phyloP scores from a whole-genome alignment of 2,797 vertebrate species.

The Gadopsis bispinosus region DNA sequence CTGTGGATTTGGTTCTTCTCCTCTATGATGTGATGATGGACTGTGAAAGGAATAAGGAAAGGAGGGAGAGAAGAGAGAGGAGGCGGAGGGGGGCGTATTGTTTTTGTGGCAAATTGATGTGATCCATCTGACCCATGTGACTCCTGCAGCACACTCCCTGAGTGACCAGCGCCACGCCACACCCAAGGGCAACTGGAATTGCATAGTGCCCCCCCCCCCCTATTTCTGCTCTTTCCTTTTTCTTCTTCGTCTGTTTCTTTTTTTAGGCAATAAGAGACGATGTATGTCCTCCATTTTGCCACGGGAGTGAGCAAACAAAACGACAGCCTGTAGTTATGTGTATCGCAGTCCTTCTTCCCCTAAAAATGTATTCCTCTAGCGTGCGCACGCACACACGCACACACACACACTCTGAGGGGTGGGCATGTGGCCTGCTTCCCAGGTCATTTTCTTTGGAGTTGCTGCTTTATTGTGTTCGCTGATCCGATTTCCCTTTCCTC shows the following conservation, averaged over 20 bases:
- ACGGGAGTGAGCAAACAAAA: slow-evolving; percentile 83
- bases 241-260: slow-evolving; percentile 7
- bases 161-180: slow-evolving; percentile 85
- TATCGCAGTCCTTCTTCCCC: slow-evolving; percentile 76
- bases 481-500: slow-evolving; percentile 80
- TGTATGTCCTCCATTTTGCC: slow-evolving; percentile 89
- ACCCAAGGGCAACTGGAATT: slow-evolving; percentile 87
- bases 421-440: slow-evolving; percentile 56
- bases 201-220: slow-evolving; percentile 78
- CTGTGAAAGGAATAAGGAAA: slow-evolving; percentile 43
- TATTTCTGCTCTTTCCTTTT: neutral
- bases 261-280: slow-evolving; percentile 87
- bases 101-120: slow-evolving; percentile 92
- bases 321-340: slow-evolving; percentile 82
- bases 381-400: slow-evolving; percentile 10
- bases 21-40: slow-evolving; percentile 67
- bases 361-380: slow-evolving; percentile 72
- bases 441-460: slow-evolving; percentile 75
- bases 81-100: slow-evolving; percentile 60
- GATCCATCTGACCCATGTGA: slow-evolving; percentile 93
- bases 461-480: slow-evolving; percentile 79
- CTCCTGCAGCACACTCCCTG: slow-evolving; percentile 88
- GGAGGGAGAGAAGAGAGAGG: slow-evolving; percentile 27
- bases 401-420: slow-evolving; percentile 22
- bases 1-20: slow-evolving; percentile 24